Base-by-base conservation (phyloP, 2,888 invertebrate genomes). In the Copidosoma aretas region DNA sequence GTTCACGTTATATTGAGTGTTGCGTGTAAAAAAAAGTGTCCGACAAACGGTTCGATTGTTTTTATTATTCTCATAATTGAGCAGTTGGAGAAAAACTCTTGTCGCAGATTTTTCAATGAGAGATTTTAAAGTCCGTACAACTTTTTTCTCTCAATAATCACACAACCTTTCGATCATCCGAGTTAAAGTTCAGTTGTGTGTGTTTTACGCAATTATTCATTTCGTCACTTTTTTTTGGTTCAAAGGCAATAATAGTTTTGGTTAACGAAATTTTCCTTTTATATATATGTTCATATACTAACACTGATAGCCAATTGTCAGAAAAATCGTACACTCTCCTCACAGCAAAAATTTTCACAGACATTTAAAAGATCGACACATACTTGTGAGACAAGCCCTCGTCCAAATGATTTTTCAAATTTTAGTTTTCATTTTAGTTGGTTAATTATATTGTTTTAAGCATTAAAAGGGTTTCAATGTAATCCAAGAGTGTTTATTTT, bases 351-450 rank as follows among this genome's bases (percentile, higher is more conserved):
- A 54, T 68, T 68, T 70, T 70, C 70, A 71, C 64, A 64, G 59
- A 68, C 68, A 75, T 68, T 65, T 70, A 71, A 69, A 68, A 64
- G 32, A 61, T 43, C 60, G 76, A 75, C 75, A 76, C 75, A 75
- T 75, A 75, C 73, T 73, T 74, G 78, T 76, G 76, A 77, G 74
- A 77, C 70, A 71, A 77, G 75, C 73, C 75, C 73, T 79, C 73
- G 75, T 71, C 71, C 64, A 77, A 75, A 46, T 32, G 32, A 46
- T 15, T 72, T 70, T 74, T 71, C 64, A 58, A 68, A 74, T 70
- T n/a, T 65, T 71, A 70, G 72, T 74, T 64, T 67, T 74, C 73
- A 43, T 56, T 67, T 70, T 17, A 46, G 67, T 32, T 32, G 32
- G 32, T 32, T 32, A 32, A 32, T 32, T 5, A 32, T 32, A 32